Percentiles rank a stretch among this genome's conserved stretches.
Evolutionary conservation across 2,888 invertebrate genomes (phyloP).

Genomic region (Amphipoea lucens): DNA sequence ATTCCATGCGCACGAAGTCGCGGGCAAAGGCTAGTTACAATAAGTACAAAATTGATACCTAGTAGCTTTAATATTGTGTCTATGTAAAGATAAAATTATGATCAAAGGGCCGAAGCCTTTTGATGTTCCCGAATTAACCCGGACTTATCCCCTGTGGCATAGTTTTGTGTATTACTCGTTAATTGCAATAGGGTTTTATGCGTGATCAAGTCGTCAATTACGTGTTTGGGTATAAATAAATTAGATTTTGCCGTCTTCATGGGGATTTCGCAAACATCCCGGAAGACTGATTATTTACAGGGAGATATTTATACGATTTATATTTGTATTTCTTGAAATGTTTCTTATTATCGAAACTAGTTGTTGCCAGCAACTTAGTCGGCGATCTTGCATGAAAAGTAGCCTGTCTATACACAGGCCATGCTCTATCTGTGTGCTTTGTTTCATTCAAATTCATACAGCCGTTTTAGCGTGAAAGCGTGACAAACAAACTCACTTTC

Average conservation of each 20-base stretch:
- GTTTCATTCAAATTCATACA: background rate
- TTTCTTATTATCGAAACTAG: background rate
- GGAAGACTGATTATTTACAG: slow-evolving; percentile 2
- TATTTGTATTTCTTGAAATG: background rate
- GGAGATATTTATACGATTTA: background rate
- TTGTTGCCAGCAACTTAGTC: background rate
- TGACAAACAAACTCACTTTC: background rate
- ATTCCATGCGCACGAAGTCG: no score
- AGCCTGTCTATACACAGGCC: background rate
- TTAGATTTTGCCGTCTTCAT: slow-evolving; percentile 11
- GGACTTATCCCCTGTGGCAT: slow-evolving; percentile 24
- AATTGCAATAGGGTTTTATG: slow-evolving; percentile 45
- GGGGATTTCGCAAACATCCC: slow-evolving; percentile 1
- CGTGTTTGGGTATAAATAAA: slow-evolving; percentile 1
- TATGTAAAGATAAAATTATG: slow-evolving; percentile 38
- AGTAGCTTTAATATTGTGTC: background rate
- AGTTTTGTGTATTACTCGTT: slow-evolving; percentile 42
- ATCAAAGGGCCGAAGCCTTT: slow-evolving; percentile 49
- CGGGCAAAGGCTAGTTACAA: background rate
- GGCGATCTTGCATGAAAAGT: background rate
- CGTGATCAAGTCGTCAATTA: slow-evolving; percentile 37
- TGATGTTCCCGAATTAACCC: slow-evolving; percentile 23
- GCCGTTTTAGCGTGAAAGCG: background rate
- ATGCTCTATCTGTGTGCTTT: background rate
- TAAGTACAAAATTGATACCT: slow-evolving; percentile 2